Evolutionary conservation across 2,888 invertebrate genomes (phyloP), one percentile per base, ranked within the genome.

Genomic region (Neocrepidodera transversa): DNA sequence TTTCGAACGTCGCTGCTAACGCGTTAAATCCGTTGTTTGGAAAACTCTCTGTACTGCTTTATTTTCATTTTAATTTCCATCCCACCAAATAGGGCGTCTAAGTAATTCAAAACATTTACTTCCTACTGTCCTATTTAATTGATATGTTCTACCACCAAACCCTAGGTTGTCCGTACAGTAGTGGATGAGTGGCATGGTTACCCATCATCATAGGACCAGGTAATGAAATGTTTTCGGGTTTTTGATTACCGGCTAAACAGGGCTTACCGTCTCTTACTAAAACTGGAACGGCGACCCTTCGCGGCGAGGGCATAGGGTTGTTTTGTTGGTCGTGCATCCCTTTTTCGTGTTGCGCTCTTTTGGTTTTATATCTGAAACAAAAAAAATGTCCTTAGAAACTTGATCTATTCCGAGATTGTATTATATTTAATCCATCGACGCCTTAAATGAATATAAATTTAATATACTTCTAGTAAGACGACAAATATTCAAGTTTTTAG

Each of bases 311-410:
- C 67, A 79, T 69, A 10, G 77, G 74, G 64, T 75, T 77, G 70
- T 74, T 80, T 69, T 78, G 78, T 62, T 81, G 76, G 61, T 90
- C 87, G 68, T 89, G 87, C 66, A 87, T 80, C 13, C 92, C 91
- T 79, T 96, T 93, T 80, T 98, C 98, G 75, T 94, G 95, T 58
- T 95, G 92, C 0, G 97, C 95, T n/a, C 98, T 85, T 82, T 98
- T 98, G 74, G 97, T 96, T 84, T 98, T 99, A 83, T 99, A 99
- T 75, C 85, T 82, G 74, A 1, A 76, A 72, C 30, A 63, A 38
- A 18, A 49, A 26, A 45, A 35, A 2, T 13, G 1, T 11, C 6
- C 6, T 35, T 35, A n/a, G n/a, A n/a, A n/a, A n/a, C n/a, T n/a
- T n/a, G n/a, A n/a, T n/a, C n/a, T n/a, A n/a, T n/a, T n/a, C n/a